phyloP scores from a whole-genome alignment of 2,113 vertebrate species.

The Fukomys damarensis region DNA sequence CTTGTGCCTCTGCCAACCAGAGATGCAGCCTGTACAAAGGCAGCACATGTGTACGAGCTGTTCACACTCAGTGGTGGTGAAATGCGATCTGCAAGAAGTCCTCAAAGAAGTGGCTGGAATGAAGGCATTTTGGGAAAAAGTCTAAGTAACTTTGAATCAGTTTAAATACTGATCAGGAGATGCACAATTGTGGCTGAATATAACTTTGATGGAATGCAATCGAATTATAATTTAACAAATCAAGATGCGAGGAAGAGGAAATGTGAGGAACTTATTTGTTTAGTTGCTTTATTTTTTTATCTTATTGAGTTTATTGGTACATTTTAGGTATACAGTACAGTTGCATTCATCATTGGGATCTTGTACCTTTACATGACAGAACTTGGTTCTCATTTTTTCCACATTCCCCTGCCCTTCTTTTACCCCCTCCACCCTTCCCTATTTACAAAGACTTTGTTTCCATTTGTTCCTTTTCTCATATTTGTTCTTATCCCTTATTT shows the following conservation, averaged over 20 bases:
- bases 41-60: accelerated
- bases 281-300: too few relatives aligned
- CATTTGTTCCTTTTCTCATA: too few relatives aligned
- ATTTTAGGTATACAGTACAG: too few relatives aligned
- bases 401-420: too few relatives aligned
- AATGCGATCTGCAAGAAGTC: background rate
- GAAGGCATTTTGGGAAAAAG: background rate
- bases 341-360: too few relatives aligned
- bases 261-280: background rate
- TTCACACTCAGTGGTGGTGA: background rate
- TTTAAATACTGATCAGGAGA: background rate
- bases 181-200: background rate
- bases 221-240: background rate
- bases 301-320: too few relatives aligned
- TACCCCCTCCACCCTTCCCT: too few relatives aligned
- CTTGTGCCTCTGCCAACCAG: accelerated
- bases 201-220: background rate
- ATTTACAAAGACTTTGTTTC: too few relatives aligned
- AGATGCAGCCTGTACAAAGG: too few relatives aligned
- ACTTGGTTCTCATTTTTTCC: too few relatives aligned
- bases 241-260: background rate
- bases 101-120: background rate
- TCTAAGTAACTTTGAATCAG: background rate
- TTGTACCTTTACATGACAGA: too few relatives aligned
- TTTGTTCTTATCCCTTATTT: too few relatives aligned